Base-by-base conservation (phyloP, 1,140 invertebrate genomes). In the Acyrthosiphon pisum region DNA sequence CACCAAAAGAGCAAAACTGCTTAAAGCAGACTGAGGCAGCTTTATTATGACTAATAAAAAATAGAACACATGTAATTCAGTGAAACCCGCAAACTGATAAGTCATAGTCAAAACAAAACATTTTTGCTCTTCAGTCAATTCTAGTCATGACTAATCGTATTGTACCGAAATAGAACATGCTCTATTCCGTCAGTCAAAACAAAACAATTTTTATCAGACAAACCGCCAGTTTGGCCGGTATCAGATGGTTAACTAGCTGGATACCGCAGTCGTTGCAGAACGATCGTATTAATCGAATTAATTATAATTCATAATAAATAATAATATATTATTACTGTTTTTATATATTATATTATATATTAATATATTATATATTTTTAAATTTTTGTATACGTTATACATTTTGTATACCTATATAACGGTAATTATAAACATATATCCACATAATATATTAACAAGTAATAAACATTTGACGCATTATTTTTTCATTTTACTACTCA, bases 171-270 rank as follows among this genome's bases (percentile, higher is more conserved):
- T 83, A 83, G 35, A 83, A 83, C 35, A 20, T 37, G 76, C 76
- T 18, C 35, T 83, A 83, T 83, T 83, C 76, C 4, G 20, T 83
- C 76, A 37, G 83, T 84, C 37, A 44, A 84, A 23, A 84, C 83
- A 84, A 84, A 84, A 84, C 83, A 44, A 9, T 84, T 84, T 84
- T 81, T 23, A 84, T 84, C 23, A 84, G 83, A 44, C 83, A 81
- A 81, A 30, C 60, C 60, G 30, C 60, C 26, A 68, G 60, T 68
- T 68, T 68, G 4, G 2, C 60, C 60, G 7, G 60, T 68, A 68
- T 68, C 26, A 68, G 26, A 68, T 68, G 26, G 60, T 9, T 14
- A 84, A 44, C 20, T 84, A 84, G 18, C 26, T 84, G 35, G 35
- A 83, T 83, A 44, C 37, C 11, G 8, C n/a, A 44, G 6, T 2